phyloP scores from a whole-genome alignment of 2,113 vertebrate species.

The Hypomesus transpacificus region DNA sequence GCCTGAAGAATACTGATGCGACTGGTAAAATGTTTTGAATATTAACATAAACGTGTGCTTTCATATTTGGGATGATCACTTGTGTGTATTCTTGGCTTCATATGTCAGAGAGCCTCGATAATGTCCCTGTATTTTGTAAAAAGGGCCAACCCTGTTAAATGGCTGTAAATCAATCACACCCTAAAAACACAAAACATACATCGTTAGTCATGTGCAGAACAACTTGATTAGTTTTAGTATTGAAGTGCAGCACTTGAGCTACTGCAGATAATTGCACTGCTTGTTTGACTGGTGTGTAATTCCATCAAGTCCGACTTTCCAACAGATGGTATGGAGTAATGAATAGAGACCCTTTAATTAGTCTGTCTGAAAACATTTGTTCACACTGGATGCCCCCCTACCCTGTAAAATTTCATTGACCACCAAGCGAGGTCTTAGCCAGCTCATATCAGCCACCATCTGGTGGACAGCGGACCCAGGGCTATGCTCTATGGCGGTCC shows the following conservation, averaged over 20 bases:
- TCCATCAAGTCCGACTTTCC: constrained; percentile 70
- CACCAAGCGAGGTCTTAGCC: constrained; percentile 59
- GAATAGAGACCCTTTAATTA: constrained; percentile 84
- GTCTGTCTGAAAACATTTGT: constrained; percentile 80
- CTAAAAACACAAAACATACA: too few relatives aligned
- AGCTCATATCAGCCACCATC: constrained; percentile 84
- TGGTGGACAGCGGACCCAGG: constrained; percentile 77
- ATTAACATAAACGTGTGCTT: too few relatives aligned
- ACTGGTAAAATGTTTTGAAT: constrained; percentile 1
- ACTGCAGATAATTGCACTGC: constrained; percentile 56
- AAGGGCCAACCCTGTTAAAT: too few relatives aligned
- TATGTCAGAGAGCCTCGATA: too few relatives aligned
- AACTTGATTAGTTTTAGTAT: too few relatives aligned
- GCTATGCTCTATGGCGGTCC: constrained; percentile 59
- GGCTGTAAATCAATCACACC: too few relatives aligned
- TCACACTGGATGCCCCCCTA: constrained; percentile 68
- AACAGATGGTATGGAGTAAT: constrained; percentile 84
- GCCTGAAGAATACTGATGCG: constrained; percentile 62
- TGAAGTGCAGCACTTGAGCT: constrained; percentile 30
- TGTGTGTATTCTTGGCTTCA: too few relatives aligned
- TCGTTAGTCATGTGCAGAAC: too few relatives aligned
- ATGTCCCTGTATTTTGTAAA: too few relatives aligned
- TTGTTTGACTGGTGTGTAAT: constrained; percentile 62
- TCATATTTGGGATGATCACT: too few relatives aligned
- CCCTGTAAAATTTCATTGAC: constrained; percentile 77